These are phyloP conservation scores for Diprion similis DNA, from an alignment of 1,140 invertebrate genomes.

Conservation along the genomic window DNA sequence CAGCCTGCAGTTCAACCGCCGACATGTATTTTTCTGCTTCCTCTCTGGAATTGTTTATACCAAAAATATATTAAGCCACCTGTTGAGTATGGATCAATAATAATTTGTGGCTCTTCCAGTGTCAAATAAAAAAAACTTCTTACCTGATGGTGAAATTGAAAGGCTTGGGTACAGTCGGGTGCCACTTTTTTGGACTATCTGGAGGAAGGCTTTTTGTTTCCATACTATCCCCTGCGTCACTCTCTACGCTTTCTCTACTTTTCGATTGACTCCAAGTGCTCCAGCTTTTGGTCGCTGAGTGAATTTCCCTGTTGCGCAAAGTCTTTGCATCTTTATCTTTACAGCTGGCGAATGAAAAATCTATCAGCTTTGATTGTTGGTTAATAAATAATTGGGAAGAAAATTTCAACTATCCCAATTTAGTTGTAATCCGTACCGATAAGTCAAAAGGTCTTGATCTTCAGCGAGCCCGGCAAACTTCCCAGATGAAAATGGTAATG, in stretches of 20 bases:
- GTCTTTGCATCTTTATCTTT: slow-evolving; percentile 48
- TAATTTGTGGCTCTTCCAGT: neutral
- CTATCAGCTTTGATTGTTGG: slow-evolving; percentile 11
- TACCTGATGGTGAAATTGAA: slow-evolving; percentile 74
- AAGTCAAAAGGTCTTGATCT: slow-evolving; percentile 52
- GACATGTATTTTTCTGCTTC: slow-evolving; percentile 66
- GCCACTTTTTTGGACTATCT: slow-evolving; percentile 49
- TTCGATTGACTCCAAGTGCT: slow-evolving; percentile 49
- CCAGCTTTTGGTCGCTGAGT: slow-evolving; percentile 45
- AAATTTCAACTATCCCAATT: slow-evolving; percentile 9
- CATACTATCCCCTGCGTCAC: slow-evolving; percentile 43
- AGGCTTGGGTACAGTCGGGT: slow-evolving; percentile 68
- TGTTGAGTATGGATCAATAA: too few species aligned
- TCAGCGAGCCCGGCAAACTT: slow-evolving; percentile 48
- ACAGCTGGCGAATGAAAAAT: slow-evolving; percentile 33
- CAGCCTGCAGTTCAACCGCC: slow-evolving; percentile 44
- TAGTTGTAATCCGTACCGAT: slow-evolving; percentile 36
- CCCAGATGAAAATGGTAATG: slow-evolving; percentile 41
- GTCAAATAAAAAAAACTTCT: slow-evolving; percentile 14
- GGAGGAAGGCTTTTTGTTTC: slow-evolving; percentile 55
- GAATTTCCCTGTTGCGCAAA: slow-evolving; percentile 46
- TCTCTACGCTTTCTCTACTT: slow-evolving; percentile 44
- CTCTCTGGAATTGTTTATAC: slow-evolving; percentile 58
- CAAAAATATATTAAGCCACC: too few species aligned
- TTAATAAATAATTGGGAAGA: neutral